Evolutionary conservation across 2,888 invertebrate species (phyloP).

Genomic region (Nematopogon swammerdamellus): DNA sequence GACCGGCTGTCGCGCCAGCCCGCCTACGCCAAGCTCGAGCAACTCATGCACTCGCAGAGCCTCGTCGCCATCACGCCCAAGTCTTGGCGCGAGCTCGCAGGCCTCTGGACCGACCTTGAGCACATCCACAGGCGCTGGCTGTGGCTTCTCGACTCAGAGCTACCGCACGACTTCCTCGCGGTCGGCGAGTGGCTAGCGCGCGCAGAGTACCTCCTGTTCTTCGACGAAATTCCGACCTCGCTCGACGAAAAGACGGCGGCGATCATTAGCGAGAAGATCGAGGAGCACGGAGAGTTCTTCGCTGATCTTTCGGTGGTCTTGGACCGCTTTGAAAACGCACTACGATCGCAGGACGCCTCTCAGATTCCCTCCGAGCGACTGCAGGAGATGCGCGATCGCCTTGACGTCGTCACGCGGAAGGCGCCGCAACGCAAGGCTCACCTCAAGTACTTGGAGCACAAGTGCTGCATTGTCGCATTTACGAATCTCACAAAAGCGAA

Average conservation of each 20-base stretch:
- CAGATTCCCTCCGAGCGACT: constrained; percentile 78
- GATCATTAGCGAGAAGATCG: constrained; percentile 81
- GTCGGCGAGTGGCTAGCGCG: constrained; percentile 89
- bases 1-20: constrained; percentile 73
- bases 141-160: constrained; percentile 79
- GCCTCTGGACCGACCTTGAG: constrained; percentile 79
- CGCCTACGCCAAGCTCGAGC: constrained; percentile 73
- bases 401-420: constrained; percentile 69
- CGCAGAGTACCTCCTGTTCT: constrained; percentile 78
- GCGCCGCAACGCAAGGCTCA: constrained; percentile 80
- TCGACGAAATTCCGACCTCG: constrained; percentile 77
- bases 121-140: constrained; percentile 81
- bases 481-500: constrained; percentile 88
- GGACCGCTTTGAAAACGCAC: constrained; percentile 74
- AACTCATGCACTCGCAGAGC: constrained; percentile 76
- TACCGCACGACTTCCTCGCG: constrained; percentile 82
- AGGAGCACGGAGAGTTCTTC: constrained; percentile 89
- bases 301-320: constrained; percentile 74
- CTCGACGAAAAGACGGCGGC: constrained; percentile 89
- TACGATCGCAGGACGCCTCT: constrained; percentile 63
- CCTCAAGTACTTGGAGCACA: constrained; percentile 88
- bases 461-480: constrained; percentile 91
- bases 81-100: constrained; percentile 81
- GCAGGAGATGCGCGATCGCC: constrained; percentile 74
- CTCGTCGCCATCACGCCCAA: constrained; percentile 78